Evolutionary conservation across 1,140 invertebrate species (phyloP), one percentile per base, ranked within the genome.

Genomic region (Trachelipus rathkii): DNA sequence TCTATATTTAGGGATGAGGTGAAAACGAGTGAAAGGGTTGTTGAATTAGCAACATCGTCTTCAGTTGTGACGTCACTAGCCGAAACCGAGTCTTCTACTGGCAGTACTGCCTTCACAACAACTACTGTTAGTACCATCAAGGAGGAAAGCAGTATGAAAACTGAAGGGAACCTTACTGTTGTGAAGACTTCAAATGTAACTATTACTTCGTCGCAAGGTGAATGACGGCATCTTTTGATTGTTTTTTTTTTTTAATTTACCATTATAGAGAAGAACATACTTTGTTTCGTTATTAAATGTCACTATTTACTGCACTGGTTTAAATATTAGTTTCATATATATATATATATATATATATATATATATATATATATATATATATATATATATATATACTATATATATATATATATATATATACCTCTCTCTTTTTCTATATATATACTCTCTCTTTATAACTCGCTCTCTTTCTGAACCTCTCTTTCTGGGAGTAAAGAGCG

Each of bases 21-120:
- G 33, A 78, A 74, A 74, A 67, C 74, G 19, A 72, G 69, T 10
- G 82, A 82, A 71, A 83, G 79, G 70, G 79, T 77, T 24, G 72
- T 77, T 66, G 81, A 81, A 10, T 69, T 76, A 60, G 70, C 71
- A 60, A 15, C 50, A 4, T 60, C 50, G 3, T 60, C 50, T 15
- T 60, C 50, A 15, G 19, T 19, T 15, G 19, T 60, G 11, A 60
- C 50, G 1, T 60, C 50, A 2, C 19, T 60, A 19, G 19, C 50
- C 8, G 50, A 60, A 21, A 78, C 82, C 10, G 84, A 50, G 6
- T 45, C 24, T 44, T 19, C 24, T 60, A 76, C 44, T 50, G 44
- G 21, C 43, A 72, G 50, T 24, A 19, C 71, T 10, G 33, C 72
- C 19, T 11, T 68, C 15, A 43, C 69, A 50, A 68, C 76, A 6